Evolutionary conservation across 2,113 vertebrate genomes (phyloP).

Genomic region (Gyps fulvus): DNA sequence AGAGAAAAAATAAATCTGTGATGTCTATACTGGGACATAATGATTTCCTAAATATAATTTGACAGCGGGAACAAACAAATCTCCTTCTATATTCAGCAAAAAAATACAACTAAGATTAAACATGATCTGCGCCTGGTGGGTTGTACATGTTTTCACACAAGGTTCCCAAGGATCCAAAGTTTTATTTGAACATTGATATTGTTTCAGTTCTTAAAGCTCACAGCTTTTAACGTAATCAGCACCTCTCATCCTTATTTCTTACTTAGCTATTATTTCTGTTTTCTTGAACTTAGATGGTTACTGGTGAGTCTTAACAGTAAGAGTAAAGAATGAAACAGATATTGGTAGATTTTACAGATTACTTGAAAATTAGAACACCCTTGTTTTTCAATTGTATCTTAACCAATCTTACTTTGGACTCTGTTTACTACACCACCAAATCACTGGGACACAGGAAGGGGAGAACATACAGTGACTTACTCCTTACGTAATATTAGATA

Average conservation of each 20-base stretch:
- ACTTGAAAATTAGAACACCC: neutral
- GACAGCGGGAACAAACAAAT: neutral
- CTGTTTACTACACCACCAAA: neutral
- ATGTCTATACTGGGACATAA: neutral
- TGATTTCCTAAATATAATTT: neutral
- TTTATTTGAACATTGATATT: neutral
- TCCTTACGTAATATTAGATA: neutral
- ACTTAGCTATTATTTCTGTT: neutral
- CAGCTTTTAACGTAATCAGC: neutral
- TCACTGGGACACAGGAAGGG: neutral
- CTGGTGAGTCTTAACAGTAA: neutral
- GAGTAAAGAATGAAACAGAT: neutral
- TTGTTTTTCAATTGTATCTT: neutral
- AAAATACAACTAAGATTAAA: neutral
- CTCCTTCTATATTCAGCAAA: neutral
- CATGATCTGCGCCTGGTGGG: neutral
- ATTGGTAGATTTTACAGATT: neutral
- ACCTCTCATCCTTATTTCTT: neutral
- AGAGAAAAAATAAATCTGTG: neutral
- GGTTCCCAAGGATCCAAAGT: neutral
- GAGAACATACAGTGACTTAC: neutral
- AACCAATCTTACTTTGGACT: neutral
- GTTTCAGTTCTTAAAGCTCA: neutral
- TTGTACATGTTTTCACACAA: neutral
- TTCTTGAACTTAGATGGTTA: neutral